Evolutionary conservation across 1,140 invertebrate genomes (phyloP).

Genomic region (Leptopilina boulardi): DNA sequence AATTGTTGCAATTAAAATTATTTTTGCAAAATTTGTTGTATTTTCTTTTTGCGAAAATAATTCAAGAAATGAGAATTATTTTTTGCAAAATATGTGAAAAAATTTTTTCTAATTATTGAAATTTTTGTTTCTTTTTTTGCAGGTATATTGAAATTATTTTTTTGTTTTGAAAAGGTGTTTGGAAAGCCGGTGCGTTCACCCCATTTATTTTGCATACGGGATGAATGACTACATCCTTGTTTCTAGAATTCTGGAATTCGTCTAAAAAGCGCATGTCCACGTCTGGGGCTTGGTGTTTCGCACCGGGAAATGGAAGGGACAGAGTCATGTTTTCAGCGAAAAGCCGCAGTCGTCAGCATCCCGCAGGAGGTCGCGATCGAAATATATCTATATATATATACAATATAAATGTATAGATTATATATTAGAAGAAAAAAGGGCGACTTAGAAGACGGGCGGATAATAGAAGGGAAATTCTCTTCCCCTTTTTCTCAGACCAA

Average conservation of each 20-base stretch:
- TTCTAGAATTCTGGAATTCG: background rate
- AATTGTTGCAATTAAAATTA: no score
- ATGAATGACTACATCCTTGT: background rate
- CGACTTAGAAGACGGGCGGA: no score
- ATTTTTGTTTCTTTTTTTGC: background rate
- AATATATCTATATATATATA: slow-evolving; percentile 12
- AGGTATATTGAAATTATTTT: background rate
- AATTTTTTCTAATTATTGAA: background rate
- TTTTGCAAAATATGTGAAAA: no score
- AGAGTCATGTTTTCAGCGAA: slow-evolving; percentile 6
- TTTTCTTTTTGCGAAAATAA: no score
- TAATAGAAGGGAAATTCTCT: no score
- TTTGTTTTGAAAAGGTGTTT: background rate
- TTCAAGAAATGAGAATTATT: no score
- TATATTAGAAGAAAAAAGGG: no score
- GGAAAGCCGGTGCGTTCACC: slow-evolving; percentile 1
- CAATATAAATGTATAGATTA: no score
- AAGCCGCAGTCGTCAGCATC: slow-evolving; percentile 59
- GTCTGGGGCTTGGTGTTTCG: background rate
- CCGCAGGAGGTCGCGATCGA: slow-evolving; percentile 59
- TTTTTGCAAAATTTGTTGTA: no score
- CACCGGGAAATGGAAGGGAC: slow-evolving; percentile 34
- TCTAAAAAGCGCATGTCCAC: slow-evolving; percentile 50
- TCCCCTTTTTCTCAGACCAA: no score
- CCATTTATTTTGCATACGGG: slow-evolving; percentile 2